phyloP scores from a whole-genome alignment of 2,888 invertebrate genomes.

The Pheosia gnoma region DNA sequence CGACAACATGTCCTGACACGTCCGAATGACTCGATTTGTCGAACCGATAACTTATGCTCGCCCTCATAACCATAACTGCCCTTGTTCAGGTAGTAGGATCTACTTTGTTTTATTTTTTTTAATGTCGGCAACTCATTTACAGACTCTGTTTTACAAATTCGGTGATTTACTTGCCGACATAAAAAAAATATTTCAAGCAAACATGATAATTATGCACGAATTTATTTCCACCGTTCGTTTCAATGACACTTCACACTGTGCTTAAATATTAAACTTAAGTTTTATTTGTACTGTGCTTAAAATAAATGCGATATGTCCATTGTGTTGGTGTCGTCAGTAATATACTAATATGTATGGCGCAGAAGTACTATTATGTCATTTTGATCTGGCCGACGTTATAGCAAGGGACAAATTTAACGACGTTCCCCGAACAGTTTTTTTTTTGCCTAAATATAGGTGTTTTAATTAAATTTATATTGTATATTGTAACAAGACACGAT shows the following conservation, averaged over 20 bases:
- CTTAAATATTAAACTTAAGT: background rate
- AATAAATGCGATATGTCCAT: no score
- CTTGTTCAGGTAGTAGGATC: slow-evolving; percentile 57
- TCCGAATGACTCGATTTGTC: slow-evolving; percentile 75
- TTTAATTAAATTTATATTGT: no score
- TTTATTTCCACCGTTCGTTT: background rate
- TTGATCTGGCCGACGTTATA: no score
- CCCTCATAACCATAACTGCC: slow-evolving; percentile 38
- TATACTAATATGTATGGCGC: no score
- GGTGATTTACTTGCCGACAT: slow-evolving; percentile 59
- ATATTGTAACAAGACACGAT: no score
- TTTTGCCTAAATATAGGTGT: no score
- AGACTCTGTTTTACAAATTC: slow-evolving; percentile 71
- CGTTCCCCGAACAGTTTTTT: no score
- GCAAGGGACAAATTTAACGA: no score
- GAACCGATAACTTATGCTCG: slow-evolving; percentile 66
- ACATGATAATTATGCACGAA: background rate
- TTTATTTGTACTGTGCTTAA: background rate
- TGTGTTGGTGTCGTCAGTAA: no score
- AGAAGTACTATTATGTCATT: no score
- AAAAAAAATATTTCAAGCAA: slow-evolving; percentile 10
- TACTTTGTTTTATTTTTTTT: slow-evolving; percentile 48
- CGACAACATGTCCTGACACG: slow-evolving; percentile 78
- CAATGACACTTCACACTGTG: background rate
- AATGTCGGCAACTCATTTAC: no score